Conservation (phyloP, 2,797 vertebrate genomes). For the Gadopsis marmoratus region DNA sequence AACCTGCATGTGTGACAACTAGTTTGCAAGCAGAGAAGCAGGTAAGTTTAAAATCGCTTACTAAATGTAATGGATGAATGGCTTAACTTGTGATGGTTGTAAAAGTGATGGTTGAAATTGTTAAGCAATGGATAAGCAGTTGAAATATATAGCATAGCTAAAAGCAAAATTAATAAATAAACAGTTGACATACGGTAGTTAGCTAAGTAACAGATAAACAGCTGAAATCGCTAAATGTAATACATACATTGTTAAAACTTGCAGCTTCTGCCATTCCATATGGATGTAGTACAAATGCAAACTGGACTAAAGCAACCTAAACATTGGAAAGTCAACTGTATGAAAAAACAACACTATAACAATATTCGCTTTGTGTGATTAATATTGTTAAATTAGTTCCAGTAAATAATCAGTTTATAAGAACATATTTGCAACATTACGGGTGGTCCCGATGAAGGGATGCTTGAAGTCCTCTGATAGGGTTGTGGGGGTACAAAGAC, state of each 20-base stretch:
- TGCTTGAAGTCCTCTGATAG: background rate
- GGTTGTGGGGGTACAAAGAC: background rate
- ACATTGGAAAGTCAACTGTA: background rate
- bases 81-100: no score
- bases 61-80: background rate
- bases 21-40: background rate
- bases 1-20: background rate
- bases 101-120: background rate
- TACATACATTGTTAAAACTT: fast-evolving
- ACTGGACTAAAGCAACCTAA: background rate
- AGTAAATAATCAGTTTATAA: background rate
- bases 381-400: background rate
- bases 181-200: background rate
- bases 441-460: no score
- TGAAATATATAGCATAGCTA: no score
- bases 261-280: background rate
- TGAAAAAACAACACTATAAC: background rate
- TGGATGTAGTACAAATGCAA: background rate
- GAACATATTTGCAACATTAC: background rate
- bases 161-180: no score
- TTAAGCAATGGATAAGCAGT: background rate
- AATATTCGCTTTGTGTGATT: background rate
- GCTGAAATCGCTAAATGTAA: no score
- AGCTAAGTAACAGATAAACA: background rate
- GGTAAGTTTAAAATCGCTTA: background rate